Percentiles rank a stretch among this genome's conserved stretches.
Evolutionary conservation across 2,113 vertebrate genomes (phyloP).

Genomic region (Eubucco bourcierii): DNA sequence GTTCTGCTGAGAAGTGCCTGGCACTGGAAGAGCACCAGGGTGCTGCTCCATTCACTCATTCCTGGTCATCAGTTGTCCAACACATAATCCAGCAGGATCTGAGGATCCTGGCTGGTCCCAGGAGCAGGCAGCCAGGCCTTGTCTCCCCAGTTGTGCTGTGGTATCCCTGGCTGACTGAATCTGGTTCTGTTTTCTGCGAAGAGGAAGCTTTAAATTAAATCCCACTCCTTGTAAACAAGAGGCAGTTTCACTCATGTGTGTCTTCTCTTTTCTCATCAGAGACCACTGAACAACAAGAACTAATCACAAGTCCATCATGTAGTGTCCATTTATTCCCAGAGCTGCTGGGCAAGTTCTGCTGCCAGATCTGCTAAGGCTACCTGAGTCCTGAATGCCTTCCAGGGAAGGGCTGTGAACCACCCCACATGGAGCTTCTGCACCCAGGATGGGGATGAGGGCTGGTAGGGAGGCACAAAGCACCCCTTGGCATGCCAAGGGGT

Average conservation of each 20-base stretch:
- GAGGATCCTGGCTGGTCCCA: slow-evolving; percentile 1
- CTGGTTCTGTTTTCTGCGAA: neutral
- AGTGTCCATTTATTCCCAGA: neutral
- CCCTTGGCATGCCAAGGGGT: neutral
- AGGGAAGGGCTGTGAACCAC: neutral
- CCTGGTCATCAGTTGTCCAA: neutral
- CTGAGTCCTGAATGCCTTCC: neutral
- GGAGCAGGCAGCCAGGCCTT: neutral
- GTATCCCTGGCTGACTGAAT: neutral
- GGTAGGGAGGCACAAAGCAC: neutral
- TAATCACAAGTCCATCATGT: neutral
- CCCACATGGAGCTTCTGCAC: neutral
- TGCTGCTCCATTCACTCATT: slow-evolving; percentile 5
- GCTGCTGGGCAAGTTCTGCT: neutral
- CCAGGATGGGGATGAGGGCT: neutral
- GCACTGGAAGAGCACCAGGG: slow-evolving; percentile 21
- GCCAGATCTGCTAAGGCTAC: neutral
- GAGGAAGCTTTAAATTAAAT: slow-evolving; percentile 15
- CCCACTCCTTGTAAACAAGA: neutral
- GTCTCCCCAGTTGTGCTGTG: neutral
- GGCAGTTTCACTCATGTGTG: neutral
- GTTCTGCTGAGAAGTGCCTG: neutral
- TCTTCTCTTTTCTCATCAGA: neutral
- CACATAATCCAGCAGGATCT: slow-evolving; percentile 16
- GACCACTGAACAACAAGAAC: neutral